These are phyloP conservation scores for Malaclemys terrapin DNA, from an alignment of 2,113 vertebrate genomes.

Conservation along the genomic window DNA sequence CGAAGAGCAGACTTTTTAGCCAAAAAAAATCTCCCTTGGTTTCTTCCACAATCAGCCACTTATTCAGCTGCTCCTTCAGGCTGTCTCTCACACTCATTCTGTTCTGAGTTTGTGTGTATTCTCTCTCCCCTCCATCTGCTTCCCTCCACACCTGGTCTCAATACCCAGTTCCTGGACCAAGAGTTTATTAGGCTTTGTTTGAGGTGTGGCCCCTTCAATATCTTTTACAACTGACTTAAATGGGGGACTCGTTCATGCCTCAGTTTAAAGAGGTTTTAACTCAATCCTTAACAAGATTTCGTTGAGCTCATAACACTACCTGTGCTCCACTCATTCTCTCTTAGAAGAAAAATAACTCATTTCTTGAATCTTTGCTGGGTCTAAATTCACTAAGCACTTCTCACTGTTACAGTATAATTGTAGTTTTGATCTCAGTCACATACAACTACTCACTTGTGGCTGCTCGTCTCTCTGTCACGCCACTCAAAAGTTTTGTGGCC, in stretches of 20 bases:
- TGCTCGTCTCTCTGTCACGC: neutral
- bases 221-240: neutral
- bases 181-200: neutral
- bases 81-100: neutral
- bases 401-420: neutral
- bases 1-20: neutral
- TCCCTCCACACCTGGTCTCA: neutral
- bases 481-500: neutral
- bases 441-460: neutral
- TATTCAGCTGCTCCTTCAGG: neutral
- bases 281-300: neutral
- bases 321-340: neutral
- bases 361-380: neutral
- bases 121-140: neutral
- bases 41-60: neutral
- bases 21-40: neutral
- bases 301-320: neutral
- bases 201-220: neutral
- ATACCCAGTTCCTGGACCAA: neutral
- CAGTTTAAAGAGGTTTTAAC: neutral
- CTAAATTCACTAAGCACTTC: neutral
- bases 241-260: neutral
- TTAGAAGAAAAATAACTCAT: neutral
- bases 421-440: neutral
- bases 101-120: neutral